Percentiles rank a stretch among this genome's conserved stretches.
These are phyloP conservation scores for Ctenosaura bakeri DNA, from an alignment of 2,797 vertebrate genomes.

Conservation along the genomic window DNA sequence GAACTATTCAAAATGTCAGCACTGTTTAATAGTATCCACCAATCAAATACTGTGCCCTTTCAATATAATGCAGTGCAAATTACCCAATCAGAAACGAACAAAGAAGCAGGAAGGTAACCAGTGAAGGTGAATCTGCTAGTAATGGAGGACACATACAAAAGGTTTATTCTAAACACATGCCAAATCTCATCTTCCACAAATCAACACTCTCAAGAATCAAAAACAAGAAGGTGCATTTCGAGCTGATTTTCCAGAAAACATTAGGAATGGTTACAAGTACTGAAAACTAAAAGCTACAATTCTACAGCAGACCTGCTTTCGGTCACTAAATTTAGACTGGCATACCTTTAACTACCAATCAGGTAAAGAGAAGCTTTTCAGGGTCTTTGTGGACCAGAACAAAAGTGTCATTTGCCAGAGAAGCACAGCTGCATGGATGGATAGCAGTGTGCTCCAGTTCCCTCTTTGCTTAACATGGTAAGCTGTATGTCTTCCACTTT, in stretches of 20 bases:
- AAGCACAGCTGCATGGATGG: neutral
- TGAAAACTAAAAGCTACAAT: neutral
- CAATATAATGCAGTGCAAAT: neutral
- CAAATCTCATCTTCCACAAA: neutral
- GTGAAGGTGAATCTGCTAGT: neutral
- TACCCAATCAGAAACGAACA: neutral
- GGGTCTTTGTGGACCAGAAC: neutral
- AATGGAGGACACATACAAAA: neutral
- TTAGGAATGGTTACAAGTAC: neutral
- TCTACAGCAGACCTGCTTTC: neutral
- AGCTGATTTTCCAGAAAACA: neutral
- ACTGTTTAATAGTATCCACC: conserved; percentile 9
- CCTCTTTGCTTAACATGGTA: neutral
- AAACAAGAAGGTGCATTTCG: neutral
- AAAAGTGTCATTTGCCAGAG: neutral
- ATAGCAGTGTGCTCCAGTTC: neutral
- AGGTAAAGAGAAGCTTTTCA: neutral
- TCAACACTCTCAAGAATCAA: neutral
- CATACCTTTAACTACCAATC: neutral
- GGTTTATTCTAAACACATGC: neutral
- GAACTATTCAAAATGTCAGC: conserved; percentile 8
- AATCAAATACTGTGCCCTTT: conserved; percentile 7
- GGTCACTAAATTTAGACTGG: neutral
- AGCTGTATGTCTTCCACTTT: neutral
- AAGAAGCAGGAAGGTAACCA: neutral